Conservation (phyloP, 2,797 vertebrate genomes). For the Sebastes aleutianus region DNA sequence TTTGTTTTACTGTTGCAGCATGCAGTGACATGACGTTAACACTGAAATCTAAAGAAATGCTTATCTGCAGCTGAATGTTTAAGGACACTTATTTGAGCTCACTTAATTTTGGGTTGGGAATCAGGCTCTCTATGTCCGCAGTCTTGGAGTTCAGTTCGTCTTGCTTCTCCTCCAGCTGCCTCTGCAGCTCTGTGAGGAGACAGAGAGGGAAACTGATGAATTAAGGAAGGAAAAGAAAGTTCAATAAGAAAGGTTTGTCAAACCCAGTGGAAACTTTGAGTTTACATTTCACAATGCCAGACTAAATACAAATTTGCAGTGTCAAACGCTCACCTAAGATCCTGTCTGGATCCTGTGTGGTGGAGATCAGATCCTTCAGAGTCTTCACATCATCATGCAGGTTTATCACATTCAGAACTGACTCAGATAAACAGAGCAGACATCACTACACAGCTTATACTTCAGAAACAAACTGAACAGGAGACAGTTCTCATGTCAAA, state of each 20-base stretch:
- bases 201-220: not conserved
- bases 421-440: conserved; percentile 2
- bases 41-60: not conserved
- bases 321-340: conserved; percentile 13
- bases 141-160: conserved; percentile 18
- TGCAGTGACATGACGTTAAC: not conserved
- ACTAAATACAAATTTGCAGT: not conserved
- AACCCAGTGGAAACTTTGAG: not conserved
- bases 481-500: not conserved
- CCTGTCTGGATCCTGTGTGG: not conserved
- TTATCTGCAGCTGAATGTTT: not conserved
- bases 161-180: conserved; percentile 37
- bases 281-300: no score
- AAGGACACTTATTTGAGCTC: not conserved
- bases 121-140: conserved; percentile 20
- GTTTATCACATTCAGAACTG: conserved; percentile 46
- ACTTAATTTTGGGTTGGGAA: conserved; percentile 2
- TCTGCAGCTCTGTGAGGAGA: conserved; percentile 45
- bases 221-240: not conserved
- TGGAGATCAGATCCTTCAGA: conserved; percentile 12
- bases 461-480: not conserved
- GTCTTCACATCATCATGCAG: conserved; percentile 34
- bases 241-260: not conserved
- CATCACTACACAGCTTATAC: not conserved
- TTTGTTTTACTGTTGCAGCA: no score